Evolutionary conservation across 1,140 invertebrate species (phyloP), one percentile per base, ranked within the genome.

Genomic region (Bombus sylvicola): DNA sequence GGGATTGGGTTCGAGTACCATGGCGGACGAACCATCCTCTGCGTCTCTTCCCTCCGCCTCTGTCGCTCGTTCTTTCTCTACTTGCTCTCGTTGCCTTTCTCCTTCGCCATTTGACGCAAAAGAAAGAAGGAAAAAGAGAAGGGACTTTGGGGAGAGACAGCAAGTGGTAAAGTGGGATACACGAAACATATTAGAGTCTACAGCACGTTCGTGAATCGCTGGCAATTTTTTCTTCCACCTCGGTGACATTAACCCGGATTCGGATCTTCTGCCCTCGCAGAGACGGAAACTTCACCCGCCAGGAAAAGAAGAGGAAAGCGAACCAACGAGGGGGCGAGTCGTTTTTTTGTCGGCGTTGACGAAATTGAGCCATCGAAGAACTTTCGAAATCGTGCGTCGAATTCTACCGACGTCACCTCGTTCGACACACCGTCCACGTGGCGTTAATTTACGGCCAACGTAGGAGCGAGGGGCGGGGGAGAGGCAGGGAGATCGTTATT

Each of bases 331-430:
- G 31, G 47, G 39, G 75, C 37, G 81, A 47, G 13, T 74, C 81
- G 81, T n/a, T 13, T 85, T 74, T n/a, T n/a, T 74, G 68, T 82
- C 74, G 9, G 10, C 79, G 74, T 68, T 86, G 87, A 89, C 90
- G 92, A 93, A 92, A 94, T 94, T 94, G 93, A 95, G 91, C 91
- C 91, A 93, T 92, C 90, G 91, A 85, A 93, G 94, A 93, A 93
- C 93, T 95, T 94, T 82, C 83, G 79, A 73, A 88, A 88, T 87
- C 91, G 92, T 92, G 90, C 91, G 90, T 91, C 88, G 92, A 94
- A 94, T 94, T 89, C 79, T 15, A 39, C 6, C 47, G 28, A 4
- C 18, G 28, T 43, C 13, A 4, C 37, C 79, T 75, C 78, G 47
- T 85, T 77, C 69, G 79, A 85, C 39, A 75, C 57, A 59, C 66